These are phyloP conservation scores for Philereme vetulata DNA, from an alignment of 2,888 invertebrate species.

Conservation along the genomic window DNA sequence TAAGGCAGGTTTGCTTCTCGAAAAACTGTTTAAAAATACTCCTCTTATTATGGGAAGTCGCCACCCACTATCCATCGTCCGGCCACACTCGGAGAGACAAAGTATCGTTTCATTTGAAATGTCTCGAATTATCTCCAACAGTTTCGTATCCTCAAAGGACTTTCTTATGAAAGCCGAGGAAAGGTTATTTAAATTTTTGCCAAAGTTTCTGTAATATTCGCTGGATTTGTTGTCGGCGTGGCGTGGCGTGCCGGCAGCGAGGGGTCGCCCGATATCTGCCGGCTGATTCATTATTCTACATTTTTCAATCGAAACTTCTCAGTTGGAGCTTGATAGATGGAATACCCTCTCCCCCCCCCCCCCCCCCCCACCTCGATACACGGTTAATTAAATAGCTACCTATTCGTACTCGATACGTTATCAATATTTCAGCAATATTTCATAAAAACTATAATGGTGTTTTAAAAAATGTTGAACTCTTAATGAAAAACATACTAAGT, in stretches of 20 bases:
- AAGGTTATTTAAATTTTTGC: constrained; percentile 2
- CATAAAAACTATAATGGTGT: too few species aligned
- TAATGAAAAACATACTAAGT: too few species aligned
- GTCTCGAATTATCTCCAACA: not conserved
- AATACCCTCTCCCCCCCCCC: not conserved
- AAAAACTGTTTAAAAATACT: too few species aligned
- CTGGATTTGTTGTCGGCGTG: not conserved
- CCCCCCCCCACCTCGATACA: too few species aligned
- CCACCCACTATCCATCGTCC: too few species aligned
- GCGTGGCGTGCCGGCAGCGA: not conserved
- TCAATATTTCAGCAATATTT: too few species aligned
- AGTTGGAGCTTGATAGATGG: constrained; percentile 16
- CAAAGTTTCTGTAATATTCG: not conserved
- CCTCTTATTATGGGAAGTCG: too few species aligned
- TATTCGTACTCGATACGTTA: too few species aligned
- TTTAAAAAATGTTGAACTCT: too few species aligned
- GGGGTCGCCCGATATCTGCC: not conserved
- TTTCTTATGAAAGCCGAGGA: not conserved
- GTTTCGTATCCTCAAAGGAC: not conserved
- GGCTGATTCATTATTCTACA: constrained; percentile 25
- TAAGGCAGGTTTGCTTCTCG: too few species aligned
- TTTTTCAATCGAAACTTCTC: constrained; percentile 27
- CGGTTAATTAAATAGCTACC: too few species aligned
- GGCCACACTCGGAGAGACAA: too few species aligned
- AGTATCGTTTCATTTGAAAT: not conserved